Conservation (phyloP, 1,140 invertebrate species). For the Tetramorium simillimum region DNA sequence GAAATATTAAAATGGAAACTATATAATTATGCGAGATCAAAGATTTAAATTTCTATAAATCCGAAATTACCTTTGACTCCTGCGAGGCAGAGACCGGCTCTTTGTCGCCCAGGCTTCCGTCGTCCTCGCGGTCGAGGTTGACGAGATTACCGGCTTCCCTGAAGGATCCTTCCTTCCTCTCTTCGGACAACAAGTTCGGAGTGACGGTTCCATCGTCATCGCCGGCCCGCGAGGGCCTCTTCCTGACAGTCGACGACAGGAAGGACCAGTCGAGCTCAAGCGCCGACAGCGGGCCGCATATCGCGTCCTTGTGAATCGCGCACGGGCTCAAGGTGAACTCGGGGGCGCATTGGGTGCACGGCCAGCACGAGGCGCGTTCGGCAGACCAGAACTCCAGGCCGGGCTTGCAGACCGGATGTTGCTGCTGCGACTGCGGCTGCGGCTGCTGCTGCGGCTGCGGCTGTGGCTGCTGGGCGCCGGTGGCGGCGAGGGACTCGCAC, state of each 20-base stretch:
- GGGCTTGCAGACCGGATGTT: constrained; percentile 83
- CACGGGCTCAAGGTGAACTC: constrained; percentile 88
- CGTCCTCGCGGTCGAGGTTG: background rate
- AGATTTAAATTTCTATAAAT: background rate
- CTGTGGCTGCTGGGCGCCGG: constrained; percentile 66
- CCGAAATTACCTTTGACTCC: constrained; percentile 39
- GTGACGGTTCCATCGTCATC: constrained; percentile 58
- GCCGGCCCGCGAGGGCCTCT: constrained; percentile 44
- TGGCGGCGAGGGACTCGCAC: constrained; percentile 73
- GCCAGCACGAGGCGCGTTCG: constrained; percentile 86
- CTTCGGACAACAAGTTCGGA: constrained; percentile 63
- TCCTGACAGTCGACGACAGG: constrained; percentile 68
- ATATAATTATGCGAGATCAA: no score
- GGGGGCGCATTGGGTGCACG: constrained; percentile 88
- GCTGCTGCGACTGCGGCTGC: constrained; percentile 39
- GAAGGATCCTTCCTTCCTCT: constrained; percentile 10
- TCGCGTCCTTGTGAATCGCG: constrained; percentile 88
- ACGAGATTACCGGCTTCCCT: constrained; percentile 34
- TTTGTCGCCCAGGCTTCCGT: background rate
- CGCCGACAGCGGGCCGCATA: constrained; percentile 87
- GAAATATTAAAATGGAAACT: background rate
- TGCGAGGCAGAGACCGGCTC: constrained; percentile 22
- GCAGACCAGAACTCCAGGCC: constrained; percentile 87
- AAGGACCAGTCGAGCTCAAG: constrained; percentile 87
- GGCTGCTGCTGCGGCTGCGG: background rate